Evolutionary conservation across 2,113 vertebrate genomes (phyloP), one percentile per base, ranked within the genome.

Genomic region (Phylloscopus trochiloides): DNA sequence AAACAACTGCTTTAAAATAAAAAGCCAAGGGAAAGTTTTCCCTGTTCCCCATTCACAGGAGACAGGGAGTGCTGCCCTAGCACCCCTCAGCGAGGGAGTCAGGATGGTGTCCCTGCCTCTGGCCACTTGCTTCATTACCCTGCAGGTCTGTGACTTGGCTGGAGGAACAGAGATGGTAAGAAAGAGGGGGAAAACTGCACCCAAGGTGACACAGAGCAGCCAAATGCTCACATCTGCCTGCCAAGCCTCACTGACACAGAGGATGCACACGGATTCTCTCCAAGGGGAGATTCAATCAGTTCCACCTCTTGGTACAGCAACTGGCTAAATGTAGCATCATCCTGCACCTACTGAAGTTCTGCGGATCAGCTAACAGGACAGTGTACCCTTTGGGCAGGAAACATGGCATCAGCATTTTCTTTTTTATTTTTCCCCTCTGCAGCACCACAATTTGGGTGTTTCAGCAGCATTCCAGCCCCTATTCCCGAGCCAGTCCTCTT

Each of bases 171-270:
- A 40, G 58, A 26, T 1, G 1, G 14, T 6, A 22, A 73, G 45
- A 52, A 51, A 43, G 31, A 31, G 55, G 36, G 31, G 58, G 55
- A 48, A 78, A 55, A 51, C 16, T 29, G 45, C 63, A 52, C 62
- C 6, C 10, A 36, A 58, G 43, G 34, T 29, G 48, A 31, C 32
- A 31, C 52, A 66, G 45, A 22, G 11, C 2, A 54, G 70, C 45
- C 9, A 2, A 24, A 25, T 1, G 34, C 43, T 36, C 55, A 9
- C 2, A 0, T 7, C 71, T 71, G 63, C 75, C 54, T 25, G 32
- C n/a, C 0, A 3, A 70, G 40, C 4, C 40, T 16, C 61, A 12
- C 1, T 17, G 21, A 19, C 2, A 36, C 18, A 13, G 52, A 31
- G 26, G 8, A 55, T 7, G 38, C 15, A 8, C 28, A 14, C 0